A percentile compares a stretch with the other conserved stretches of the same genome.
phyloP scores from a whole-genome alignment of 2,113 vertebrate genomes.

The Thunnus thynnus region DNA sequence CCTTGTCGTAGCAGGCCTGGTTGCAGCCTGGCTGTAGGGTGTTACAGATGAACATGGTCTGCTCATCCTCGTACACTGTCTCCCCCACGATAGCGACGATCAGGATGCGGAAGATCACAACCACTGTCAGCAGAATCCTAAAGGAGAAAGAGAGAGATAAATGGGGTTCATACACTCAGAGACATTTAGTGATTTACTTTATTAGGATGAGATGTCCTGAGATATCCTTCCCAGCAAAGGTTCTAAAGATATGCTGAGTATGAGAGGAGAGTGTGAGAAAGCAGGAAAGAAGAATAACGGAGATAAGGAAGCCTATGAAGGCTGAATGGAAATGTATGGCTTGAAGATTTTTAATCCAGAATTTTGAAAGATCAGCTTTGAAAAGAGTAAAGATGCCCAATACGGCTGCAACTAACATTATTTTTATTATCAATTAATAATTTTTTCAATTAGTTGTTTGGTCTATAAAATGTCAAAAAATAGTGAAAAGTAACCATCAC shows the following conservation, averaged over 20 bases:
- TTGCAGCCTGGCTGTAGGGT: slow-evolving; percentile 92
- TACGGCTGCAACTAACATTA: too few relatives aligned
- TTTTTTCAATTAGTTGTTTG: too few relatives aligned
- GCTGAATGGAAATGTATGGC: not conserved
- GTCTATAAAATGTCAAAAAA: too few relatives aligned
- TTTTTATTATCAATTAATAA: too few relatives aligned
- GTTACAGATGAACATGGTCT: slow-evolving; percentile 94
- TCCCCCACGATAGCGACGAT: slow-evolving; percentile 94
- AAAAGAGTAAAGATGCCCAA: slow-evolving; percentile 2
- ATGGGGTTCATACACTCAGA: slow-evolving; percentile 23
- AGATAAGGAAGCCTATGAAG: not conserved
- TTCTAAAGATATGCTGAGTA: slow-evolving; percentile 1
- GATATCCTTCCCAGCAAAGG: slow-evolving; percentile 31
- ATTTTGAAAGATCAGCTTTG: not conserved
- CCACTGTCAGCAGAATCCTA: slow-evolving; percentile 93
- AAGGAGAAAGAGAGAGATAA: slow-evolving; percentile 36
- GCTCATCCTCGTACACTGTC: slow-evolving; percentile 93
- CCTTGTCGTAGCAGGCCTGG: slow-evolving; percentile 93
- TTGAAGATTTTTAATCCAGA: not conserved
- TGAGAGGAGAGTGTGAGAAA: not conserved
- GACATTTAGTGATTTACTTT: not conserved
- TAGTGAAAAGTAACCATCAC: too few relatives aligned
- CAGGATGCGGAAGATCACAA: slow-evolving; percentile 94
- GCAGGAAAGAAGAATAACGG: not conserved
- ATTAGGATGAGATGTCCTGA: slow-evolving; percentile 24